phyloP scores from a whole-genome alignment of 2,888 invertebrate species.

The Sphaerophoria taeniata region DNA sequence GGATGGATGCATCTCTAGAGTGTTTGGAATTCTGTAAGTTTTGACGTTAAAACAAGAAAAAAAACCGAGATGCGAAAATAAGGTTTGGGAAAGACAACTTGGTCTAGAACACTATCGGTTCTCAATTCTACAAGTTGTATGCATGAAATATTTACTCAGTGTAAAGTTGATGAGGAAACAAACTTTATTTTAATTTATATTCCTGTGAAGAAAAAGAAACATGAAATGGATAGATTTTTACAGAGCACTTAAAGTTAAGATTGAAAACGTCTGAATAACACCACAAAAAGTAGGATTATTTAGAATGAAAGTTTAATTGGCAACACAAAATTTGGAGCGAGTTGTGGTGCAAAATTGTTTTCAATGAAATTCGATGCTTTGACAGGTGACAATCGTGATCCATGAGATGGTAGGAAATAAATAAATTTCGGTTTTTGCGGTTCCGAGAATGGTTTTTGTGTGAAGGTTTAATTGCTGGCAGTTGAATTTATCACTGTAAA shows the following conservation, averaged over 20 bases:
- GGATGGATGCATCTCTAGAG: background rate
- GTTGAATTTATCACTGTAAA: no score
- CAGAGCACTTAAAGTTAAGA: background rate
- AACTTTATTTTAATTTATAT: conserved; percentile 39
- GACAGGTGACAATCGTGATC: background rate
- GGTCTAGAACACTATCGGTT: background rate
- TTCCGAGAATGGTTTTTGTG: no score
- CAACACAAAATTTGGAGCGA: background rate
- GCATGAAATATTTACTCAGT: background rate
- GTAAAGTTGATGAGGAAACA: conserved; percentile 26
- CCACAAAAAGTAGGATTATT: background rate
- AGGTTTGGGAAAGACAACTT: background rate
- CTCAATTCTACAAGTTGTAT: background rate
- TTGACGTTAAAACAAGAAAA: conserved; percentile 26
- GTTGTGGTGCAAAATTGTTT: conserved; percentile 6
- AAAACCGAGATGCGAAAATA: background rate
- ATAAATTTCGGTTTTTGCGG: no score
- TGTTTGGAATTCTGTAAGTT: conserved; percentile 13
- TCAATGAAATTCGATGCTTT: conserved; percentile 8
- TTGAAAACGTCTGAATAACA: background rate
- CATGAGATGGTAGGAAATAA: background rate
- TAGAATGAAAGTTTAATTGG: background rate
- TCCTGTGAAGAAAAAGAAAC: background rate
- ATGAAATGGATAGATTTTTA: background rate
- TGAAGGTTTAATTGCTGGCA: no score